Base-by-base conservation (phyloP, 2,888 invertebrate species). In the Lithophane ornitopus region DNA sequence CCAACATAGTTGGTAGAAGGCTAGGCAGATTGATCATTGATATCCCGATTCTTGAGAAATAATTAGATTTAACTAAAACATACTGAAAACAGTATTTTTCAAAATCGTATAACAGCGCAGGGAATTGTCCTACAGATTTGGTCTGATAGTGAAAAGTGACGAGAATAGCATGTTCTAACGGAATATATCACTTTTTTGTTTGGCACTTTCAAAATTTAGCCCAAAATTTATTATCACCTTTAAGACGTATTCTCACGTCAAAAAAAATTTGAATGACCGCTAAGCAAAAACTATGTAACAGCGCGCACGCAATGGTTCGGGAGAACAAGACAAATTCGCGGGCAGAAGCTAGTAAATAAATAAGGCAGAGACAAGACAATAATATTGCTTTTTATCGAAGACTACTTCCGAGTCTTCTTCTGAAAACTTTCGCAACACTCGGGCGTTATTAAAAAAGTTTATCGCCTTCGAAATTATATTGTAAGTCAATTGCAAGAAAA, bases 361-460 rank as follows among this genome's bases (percentile, higher is more conserved):
- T 52, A 12, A 67, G 34, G 7, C 11, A 49, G 46, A 77, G 59
- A 67, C 61, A 80, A 77, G 59, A 67, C 61, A 80, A 63, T 74
- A 74, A 61, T 72, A 71, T 66, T 72, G 62, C 34, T 54, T 66
- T 71, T 39, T 61, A 65, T 72, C 56, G 28, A 84, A 75, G 46
- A 34, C 54, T 71, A 59, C 62, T 69, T n/a, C n/a, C n/a, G n/a
- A n/a, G n/a, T n/a, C n/a, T n/a, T n/a, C n/a, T n/a, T n/a, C 61
- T 58, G 76, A 77, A 69, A 14, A 71, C 26, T 78, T 75, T 69
- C n/a, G 16, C 41, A 58, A 75, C 72, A 70, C 58, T 58, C 44
- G 46, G 52, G 14, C 54, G 74, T 74, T 84, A 84, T 81, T 78
- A 81, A 78, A 44, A 84, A 84, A 83, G 66, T 83, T 84, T 39